phyloP scores from a whole-genome alignment of 2,888 invertebrate genomes.

The Blastobasis lacticolella region DNA sequence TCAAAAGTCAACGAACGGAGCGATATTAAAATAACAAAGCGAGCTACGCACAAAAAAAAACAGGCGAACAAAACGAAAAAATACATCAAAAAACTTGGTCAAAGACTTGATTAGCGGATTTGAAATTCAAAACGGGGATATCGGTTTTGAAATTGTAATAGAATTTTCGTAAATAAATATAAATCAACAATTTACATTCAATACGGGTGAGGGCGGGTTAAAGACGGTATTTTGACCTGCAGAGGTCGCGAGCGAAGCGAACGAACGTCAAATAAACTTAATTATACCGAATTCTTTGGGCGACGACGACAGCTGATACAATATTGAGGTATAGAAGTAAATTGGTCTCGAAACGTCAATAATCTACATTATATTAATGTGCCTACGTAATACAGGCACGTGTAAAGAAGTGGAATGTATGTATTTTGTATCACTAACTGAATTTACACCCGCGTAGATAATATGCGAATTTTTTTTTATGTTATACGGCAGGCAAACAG shows the following conservation, averaged over 20 bases:
- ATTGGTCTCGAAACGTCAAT: too few relatives aligned
- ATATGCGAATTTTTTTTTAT: too few relatives aligned
- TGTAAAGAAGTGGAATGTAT: too few relatives aligned
- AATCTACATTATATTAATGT: too few relatives aligned
- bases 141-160: conserved; percentile 28
- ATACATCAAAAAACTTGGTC: conserved; percentile 27
- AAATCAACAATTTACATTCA: conserved; percentile 28
- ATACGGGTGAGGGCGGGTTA: conserved; percentile 21
- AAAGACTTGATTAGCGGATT: conserved; percentile 18
- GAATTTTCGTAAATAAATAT: conserved; percentile 7
- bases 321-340: too few relatives aligned
- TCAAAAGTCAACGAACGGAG: conserved; percentile 17
- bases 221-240: conserved; percentile 6
- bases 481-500: too few relatives aligned
- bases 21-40: conserved; percentile 22
- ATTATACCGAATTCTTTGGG: too few relatives aligned
- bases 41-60: conserved; percentile 4
- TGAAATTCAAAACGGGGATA: conserved; percentile 11
- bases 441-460: too few relatives aligned
- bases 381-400: too few relatives aligned
- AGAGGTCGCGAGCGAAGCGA: background rate
- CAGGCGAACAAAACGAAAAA: conserved; percentile 1
- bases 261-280: too few relatives aligned
- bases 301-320: too few relatives aligned
- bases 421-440: too few relatives aligned